Evolutionary conservation across 2,888 invertebrate species (phyloP), one percentile per base, ranked within the genome.

Genomic region (Cyclophora punctaria): DNA sequence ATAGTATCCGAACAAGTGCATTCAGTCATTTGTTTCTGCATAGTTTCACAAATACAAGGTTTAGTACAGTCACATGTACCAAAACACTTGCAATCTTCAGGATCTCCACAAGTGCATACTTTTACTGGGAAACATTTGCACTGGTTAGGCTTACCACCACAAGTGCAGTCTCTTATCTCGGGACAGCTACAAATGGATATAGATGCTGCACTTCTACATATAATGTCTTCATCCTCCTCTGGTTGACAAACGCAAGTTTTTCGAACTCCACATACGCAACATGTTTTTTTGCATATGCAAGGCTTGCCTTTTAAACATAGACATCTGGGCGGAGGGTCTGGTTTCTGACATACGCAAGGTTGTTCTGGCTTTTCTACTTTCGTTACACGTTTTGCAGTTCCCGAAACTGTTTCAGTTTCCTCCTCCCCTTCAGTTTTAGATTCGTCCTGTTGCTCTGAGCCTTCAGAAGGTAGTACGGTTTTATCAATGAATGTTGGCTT

Each of bases 51-150:
- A 48, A 81, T 57, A 52, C 86, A 88, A 6, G 81, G 80, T 33
- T 66, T 64, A 47, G 57, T 61, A 58, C 85, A 85, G 34, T 80
- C 75, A 54, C 86, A 87, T 41, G 61, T 49, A 45, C 57, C 52
- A 45, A 64, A 72, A 57, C 87, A 88, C 63, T 69, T 79, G 57
- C 88, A 88, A 54, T 80, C 63, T 35, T 71, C 71, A 34, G 78
- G 72, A 66, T 80, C 64, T 3, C 71, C 78, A 63, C 87, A 86
- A 20, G 68, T 71, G 53, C 87, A 87, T 20, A 55, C 35, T 43
- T 66, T 61, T 49, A 63, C 62, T 1, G 78, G 73, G 49, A 73
- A 79, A 55, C 85, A 85, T 58, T 63, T 60, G 53, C 86, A 86
- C 44, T 64, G 56, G 7, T 54, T 56, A 2, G 62, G 57, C 47